These are phyloP conservation scores for Okapia johnstoni DNA, from an alignment of 2,113 vertebrate genomes.

Conservation along the genomic window DNA sequence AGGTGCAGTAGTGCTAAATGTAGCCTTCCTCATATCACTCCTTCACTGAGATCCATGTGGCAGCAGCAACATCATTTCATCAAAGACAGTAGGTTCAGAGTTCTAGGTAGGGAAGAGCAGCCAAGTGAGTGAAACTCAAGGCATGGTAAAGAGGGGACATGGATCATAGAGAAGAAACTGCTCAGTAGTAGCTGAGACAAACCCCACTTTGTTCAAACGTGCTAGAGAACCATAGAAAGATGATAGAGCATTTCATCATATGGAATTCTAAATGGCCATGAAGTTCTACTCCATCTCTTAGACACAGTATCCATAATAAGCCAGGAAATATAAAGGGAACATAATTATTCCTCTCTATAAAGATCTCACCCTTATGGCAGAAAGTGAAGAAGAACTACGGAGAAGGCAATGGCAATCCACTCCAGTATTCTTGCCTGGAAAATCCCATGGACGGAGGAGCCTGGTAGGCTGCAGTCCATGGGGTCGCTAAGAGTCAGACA, in stretches of 20 bases:
- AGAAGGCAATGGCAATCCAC: too few relatives aligned
- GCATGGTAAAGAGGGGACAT: background rate
- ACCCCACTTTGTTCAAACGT: background rate
- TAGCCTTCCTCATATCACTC: background rate
- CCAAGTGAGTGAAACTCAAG: background rate
- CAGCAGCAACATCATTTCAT: background rate
- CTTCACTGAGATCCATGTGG: background rate
- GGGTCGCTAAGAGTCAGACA: too few relatives aligned
- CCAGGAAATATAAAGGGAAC: background rate
- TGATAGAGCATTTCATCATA: background rate
- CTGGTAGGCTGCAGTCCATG: too few relatives aligned
- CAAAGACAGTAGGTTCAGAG: background rate
- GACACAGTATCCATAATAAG: background rate
- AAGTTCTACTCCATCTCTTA: background rate
- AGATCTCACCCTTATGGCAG: background rate
- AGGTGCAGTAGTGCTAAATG: background rate
- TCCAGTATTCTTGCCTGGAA: too few relatives aligned
- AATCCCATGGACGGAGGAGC: too few relatives aligned
- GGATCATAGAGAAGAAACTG: background rate
- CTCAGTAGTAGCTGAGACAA: background rate
- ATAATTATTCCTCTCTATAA: background rate
- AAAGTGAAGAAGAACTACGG: background rate
- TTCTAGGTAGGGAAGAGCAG: background rate
- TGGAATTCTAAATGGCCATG: background rate
- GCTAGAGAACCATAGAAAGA: background rate